Percentiles rank a stretch among this genome's conserved stretches.
These are phyloP conservation scores for Apteryx mantelli DNA, from an alignment of 2,113 vertebrate species.

Conservation along the genomic window DNA sequence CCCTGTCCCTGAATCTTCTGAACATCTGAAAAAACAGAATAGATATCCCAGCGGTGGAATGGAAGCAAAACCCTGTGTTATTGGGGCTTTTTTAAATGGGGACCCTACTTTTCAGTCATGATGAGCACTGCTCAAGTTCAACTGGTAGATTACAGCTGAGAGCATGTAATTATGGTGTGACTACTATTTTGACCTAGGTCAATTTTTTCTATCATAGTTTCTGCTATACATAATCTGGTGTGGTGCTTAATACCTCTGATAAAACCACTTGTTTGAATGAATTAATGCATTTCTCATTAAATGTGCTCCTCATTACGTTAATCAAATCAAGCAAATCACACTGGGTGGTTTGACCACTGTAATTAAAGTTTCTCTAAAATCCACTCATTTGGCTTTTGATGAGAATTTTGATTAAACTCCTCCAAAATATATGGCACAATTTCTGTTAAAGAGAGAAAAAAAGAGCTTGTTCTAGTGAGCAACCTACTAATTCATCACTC, in stretches of 20 bases:
- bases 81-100: not conserved
- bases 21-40: not conserved
- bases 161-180: conserved; percentile 40
- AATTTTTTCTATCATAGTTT: conserved; percentile 54
- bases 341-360: conserved; percentile 63
- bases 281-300: conserved; percentile 71
- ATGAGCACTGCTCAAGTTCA: not conserved
- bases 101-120: not conserved
- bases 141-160: conserved; percentile 6
- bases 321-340: conserved; percentile 68
- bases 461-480: not conserved
- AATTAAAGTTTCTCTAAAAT: conserved; percentile 69
- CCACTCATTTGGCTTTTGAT: conserved; percentile 60
- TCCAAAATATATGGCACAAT: conserved; percentile 24
- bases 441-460: not conserved
- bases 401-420: conserved; percentile 68
- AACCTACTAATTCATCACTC: not conserved
- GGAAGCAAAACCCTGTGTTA: not conserved
- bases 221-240: conserved; percentile 36
- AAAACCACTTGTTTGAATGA: conserved; percentile 68
- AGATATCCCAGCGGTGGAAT: not conserved
- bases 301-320: conserved; percentile 60
- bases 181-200: conserved; percentile 34
- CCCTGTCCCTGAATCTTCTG: not conserved
- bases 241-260: conserved; percentile 56